Base-by-base conservation (phyloP, 2,888 invertebrate species). In the Ennomos quercinarius region DNA sequence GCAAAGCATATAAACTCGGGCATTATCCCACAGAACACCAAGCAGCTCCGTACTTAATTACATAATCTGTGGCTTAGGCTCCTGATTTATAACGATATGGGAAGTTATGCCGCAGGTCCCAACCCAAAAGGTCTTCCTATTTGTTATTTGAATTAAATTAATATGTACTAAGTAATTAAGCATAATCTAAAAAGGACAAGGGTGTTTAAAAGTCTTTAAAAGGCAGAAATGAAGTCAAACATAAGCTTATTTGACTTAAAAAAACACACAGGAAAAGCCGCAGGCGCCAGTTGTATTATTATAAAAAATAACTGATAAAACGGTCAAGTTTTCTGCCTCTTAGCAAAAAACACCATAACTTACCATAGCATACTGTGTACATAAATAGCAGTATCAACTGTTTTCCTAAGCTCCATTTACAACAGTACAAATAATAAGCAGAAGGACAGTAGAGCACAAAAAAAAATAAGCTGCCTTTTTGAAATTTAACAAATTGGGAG, bases 1-100 rank as follows among this genome's bases (percentile, higher is more conserved):
- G 10, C 35, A 45, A 50, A 61, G 39, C 57, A 46, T 57, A 61
- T 53, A 61, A 53, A 57, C 49, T 49, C 12, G 35, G 54, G 57
- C 58, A 66, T 64, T 66, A 68, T 63, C 64, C 65, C 52, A n/a
- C 51, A 59, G 64, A 65, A 63, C 55, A 57, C 61, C 65, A 54
- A 57, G 57, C 52, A 57, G 46, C 52, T 43, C 48, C 61, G 61
- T 64, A 61, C 64, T 62, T 68, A 68, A 68, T 66, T 66, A 61
- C 68, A 57, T 66, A 68, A 68, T 68, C 66, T 66, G 50, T 57
- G 64, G 60, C 52, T 58, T 68, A 68, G 61, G 45, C 49, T 27
- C 43, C 57, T 61, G 64, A 68, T 68, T 68, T 68, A 68, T 68
- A 57, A 62, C 61, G 63, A 47, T 55, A 55, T 46, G 40, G 52